A percentile compares a stretch with the other conserved stretches of the same genome.
These are phyloP conservation scores for Sturnira hondurensis DNA, from an alignment of 2,113 vertebrate species.

Conservation along the genomic window DNA sequence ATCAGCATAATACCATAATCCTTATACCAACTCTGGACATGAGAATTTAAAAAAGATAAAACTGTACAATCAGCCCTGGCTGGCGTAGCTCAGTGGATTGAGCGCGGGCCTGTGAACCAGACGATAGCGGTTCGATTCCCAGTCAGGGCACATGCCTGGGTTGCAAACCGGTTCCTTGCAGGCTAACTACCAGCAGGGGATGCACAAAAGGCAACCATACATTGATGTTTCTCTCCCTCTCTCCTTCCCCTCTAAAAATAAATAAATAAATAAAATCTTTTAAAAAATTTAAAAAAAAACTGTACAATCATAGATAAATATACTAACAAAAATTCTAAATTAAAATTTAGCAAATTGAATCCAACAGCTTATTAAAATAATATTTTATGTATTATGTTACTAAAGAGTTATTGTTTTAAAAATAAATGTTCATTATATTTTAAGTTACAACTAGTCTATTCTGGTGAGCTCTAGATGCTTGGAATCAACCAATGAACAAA, in stretches of 20 bases:
- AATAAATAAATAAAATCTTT: too few species aligned
- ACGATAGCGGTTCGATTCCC: too few species aligned
- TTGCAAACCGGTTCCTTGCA: too few species aligned
- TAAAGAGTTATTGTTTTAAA: not conserved
- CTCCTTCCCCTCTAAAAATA: too few species aligned
- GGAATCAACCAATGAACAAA: not conserved
- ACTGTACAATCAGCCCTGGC: not conserved
- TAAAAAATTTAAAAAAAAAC: not conserved
- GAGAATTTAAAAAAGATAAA: not conserved
- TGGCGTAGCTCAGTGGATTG: too few species aligned
- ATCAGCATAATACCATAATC: not conserved
- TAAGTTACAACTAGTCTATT: not conserved
- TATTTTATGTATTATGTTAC: not conserved
- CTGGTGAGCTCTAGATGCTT: not conserved
- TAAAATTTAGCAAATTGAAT: not conserved
- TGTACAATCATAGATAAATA: not conserved
- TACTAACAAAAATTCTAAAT: not conserved
- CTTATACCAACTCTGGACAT: not conserved
- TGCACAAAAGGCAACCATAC: too few species aligned
- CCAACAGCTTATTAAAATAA: not conserved
- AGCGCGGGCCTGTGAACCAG: too few species aligned
- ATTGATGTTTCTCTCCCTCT: too few species aligned
- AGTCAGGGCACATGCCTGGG: too few species aligned
- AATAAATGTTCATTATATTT: not conserved
- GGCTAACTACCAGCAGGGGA: too few species aligned